A percentile compares a stretch with the other conserved stretches of the same genome.
Conservation (phyloP, 2,888 invertebrate genomes). For the Lithophane ornitopus region DNA sequence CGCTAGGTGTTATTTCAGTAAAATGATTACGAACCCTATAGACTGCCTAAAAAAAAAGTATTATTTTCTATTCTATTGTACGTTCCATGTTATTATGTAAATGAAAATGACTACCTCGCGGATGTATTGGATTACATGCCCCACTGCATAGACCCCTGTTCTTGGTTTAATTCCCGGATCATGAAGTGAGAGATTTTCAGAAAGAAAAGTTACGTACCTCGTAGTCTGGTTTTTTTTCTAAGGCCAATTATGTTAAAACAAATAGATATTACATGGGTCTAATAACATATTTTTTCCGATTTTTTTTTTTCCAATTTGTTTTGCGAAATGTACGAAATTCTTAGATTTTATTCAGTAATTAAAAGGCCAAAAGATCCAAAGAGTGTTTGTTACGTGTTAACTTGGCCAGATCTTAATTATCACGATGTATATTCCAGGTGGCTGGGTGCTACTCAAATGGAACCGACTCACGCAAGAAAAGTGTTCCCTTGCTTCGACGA, state of each 20-base stretch:
- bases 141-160: too few relatives aligned
- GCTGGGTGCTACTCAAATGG: conserved; percentile 93
- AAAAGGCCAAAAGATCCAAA: neutral
- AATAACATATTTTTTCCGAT: neutral
- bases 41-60: too few relatives aligned
- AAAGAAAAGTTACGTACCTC: neutral
- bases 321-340: neutral
- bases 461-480: conserved; percentile 92
- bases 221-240: neutral
- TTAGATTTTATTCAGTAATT: neutral
- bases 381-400: too few relatives aligned
- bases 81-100: neutral
- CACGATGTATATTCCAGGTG: conserved; percentile 82
- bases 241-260: neutral
- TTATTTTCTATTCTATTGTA: neutral
- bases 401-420: too few relatives aligned
- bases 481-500: conserved; percentile 95
- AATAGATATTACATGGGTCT: neutral
- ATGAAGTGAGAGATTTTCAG: neutral
- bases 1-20: too few relatives aligned
- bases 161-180: neutral
- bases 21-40: too few relatives aligned
- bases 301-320: too few relatives aligned
- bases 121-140: neutral
- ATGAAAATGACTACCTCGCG: neutral